Evolutionary conservation across 2,113 vertebrate species (phyloP).

Genomic region (Cochlearius cochlearius): DNA sequence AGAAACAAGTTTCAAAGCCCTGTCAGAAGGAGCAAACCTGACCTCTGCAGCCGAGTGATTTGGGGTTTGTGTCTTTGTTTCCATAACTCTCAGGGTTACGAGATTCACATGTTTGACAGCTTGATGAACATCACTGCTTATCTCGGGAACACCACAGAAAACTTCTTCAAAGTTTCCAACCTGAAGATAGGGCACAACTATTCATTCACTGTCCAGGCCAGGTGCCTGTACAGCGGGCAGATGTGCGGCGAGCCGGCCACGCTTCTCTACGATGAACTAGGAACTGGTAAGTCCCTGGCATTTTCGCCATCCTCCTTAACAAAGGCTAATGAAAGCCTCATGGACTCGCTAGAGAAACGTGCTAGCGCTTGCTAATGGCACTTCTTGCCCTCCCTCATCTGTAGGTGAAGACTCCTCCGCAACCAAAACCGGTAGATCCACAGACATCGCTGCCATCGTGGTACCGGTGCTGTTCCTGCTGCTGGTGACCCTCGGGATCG

Average conservation of each 20-base stretch:
- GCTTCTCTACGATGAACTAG: slow-evolving; percentile 84
- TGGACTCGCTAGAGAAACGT: rapidly evolving
- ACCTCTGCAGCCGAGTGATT: not conserved
- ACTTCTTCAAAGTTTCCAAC: slow-evolving; percentile 88
- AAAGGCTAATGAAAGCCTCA: not conserved
- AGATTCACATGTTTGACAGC: slow-evolving; percentile 89
- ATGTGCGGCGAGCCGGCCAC: slow-evolving; percentile 90
- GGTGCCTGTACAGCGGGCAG: slow-evolving; percentile 86
- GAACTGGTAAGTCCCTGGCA: slow-evolving; percentile 63
- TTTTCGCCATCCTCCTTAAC: not conserved
- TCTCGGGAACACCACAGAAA: slow-evolving; percentile 94
- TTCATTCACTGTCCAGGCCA: slow-evolving; percentile 89
- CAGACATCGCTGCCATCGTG: slow-evolving; percentile 88
- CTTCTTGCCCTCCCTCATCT: not conserved
- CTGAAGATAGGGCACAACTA: slow-evolving; percentile 92
- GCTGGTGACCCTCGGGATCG: slow-evolving; percentile 82
- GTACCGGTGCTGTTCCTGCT: slow-evolving; percentile 93
- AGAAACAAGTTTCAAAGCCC: not conserved
- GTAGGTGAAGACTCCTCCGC: slow-evolving; percentile 48
- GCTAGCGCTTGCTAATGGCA: rapidly evolving
- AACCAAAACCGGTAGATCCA: slow-evolving; percentile 31
- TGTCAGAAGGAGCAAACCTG: not conserved
- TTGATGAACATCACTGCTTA: slow-evolving; percentile 81
- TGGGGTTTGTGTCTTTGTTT: not conserved
- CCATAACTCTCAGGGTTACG: slow-evolving; percentile 84